Evolutionary conservation across 2,888 invertebrate genomes (phyloP).

Genomic region (Diplazon laetatorius): DNA sequence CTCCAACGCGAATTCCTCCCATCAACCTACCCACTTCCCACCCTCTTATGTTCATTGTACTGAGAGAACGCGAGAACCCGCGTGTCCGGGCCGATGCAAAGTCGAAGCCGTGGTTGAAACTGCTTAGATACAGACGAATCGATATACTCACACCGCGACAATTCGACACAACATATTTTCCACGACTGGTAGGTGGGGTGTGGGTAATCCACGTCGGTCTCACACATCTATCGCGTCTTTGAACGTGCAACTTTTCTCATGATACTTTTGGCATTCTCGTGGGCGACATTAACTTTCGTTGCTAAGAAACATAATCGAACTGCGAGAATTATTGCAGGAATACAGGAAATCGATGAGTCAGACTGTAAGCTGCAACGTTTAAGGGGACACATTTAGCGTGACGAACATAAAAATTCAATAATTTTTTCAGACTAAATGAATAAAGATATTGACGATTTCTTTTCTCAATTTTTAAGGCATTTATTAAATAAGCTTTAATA

Average conservation of each 20-base stretch:
- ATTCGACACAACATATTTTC: slow-evolving; percentile 6
- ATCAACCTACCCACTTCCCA: slow-evolving; percentile 68
- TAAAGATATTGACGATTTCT: too few relatives aligned
- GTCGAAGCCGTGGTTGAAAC: slow-evolving; percentile 49
- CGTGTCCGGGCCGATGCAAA: slow-evolving; percentile 17
- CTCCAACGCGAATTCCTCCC: slow-evolving; percentile 67
- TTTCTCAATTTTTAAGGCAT: too few relatives aligned
- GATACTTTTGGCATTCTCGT: slow-evolving; percentile 56
- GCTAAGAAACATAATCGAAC: slow-evolving; percentile 21
- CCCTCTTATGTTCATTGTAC: slow-evolving; percentile 66
- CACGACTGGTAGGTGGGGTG: slow-evolving; percentile 1
- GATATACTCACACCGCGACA: slow-evolving; percentile 3
- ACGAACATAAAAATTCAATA: too few relatives aligned
- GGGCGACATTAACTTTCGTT: slow-evolving; percentile 42
- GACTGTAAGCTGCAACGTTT: background rate
- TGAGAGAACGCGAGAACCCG: slow-evolving; percentile 25
- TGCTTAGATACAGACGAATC: background rate
- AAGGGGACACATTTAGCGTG: too few relatives aligned
- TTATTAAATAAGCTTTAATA: too few relatives aligned
- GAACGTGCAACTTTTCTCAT: slow-evolving; percentile 48
- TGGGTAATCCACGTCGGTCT: background rate
- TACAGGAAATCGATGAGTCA: slow-evolving; percentile 52
- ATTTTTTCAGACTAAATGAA: too few relatives aligned
- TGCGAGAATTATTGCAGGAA: slow-evolving; percentile 31
- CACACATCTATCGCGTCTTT: slow-evolving; percentile 10